Evolutionary conservation across 2,888 invertebrate genomes (phyloP), one percentile per base, ranked within the genome.

Genomic region (Sericinus montela): DNA sequence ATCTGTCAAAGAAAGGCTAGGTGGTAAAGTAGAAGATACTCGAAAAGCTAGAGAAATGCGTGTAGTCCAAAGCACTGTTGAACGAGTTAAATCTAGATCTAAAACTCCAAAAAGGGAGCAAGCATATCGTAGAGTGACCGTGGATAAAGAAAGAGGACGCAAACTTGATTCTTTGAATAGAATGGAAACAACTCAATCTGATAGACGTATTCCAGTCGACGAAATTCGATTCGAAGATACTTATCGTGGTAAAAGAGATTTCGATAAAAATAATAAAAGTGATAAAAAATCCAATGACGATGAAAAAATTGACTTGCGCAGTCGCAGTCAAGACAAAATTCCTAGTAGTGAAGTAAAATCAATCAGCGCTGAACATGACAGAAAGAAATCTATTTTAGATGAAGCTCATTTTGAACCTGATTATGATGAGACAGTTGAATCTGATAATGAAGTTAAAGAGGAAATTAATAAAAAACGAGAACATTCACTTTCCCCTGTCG

Each of bases 1-100:
- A 25, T 94, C 95, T 0, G 93, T 95, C 0, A 95, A 95, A 74
- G 95, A 95, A 55, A 90, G 96, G 37, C 84, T 96, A 3, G 96
- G 95, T 0, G 93, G 94, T 0, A 94, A 94, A 80, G 90, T 95
- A 0, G 93, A 94, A 52, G 92, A 92, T 56, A 61, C 84, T 9
- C 86, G 90, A 39, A 79, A 84, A 57, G 71, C 78, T 25, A 80
- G 90, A 62, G 92, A 93, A 50, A 81, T 91, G 7, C 75, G 86
- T 37, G 70, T 91, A 11, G 80, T 90, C 8, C 91, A 91, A 43
- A 90, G 90, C 60, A 90, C 90, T 13, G 80, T 90, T 16, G 91
- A 91, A 57, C 79, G 89, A 11, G 88, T 90, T 0, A 91, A 90
- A 60, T 84, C 91, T 1, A 72, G 86, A 50, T 89, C 90, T 7